phyloP scores from a whole-genome alignment of 64 coral and sea anemone genomes.

The Montipora sp. region DNA sequence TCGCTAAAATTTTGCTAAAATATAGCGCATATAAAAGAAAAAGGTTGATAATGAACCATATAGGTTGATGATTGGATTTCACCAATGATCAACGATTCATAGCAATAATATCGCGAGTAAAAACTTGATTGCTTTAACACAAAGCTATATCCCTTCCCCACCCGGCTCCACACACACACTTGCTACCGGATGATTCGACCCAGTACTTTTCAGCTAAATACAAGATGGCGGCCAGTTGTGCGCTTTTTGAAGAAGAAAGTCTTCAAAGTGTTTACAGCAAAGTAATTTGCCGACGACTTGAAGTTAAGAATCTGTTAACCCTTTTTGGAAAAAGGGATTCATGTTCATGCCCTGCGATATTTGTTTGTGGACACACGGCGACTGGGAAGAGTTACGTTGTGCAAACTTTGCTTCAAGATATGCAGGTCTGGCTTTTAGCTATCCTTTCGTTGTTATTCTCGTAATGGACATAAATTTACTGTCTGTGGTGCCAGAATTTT shows the following conservation, averaged over 20 bases:
- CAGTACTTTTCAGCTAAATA: neutral
- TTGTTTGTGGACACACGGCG: slow-evolving; percentile 85
- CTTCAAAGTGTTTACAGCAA: slow-evolving; percentile 50
- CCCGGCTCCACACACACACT: no score
- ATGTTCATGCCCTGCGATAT: slow-evolving; percentile 62
- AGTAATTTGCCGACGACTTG: slow-evolving; percentile 59
- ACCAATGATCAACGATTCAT: no score
- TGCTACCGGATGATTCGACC: neutral
- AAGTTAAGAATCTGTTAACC: slow-evolving; percentile 62
- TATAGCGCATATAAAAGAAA: neutral
- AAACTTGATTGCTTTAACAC: no score
- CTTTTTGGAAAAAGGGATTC: slow-evolving; percentile 70
- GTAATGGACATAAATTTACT: no score
- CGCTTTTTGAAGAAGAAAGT: slow-evolving; percentile 21
- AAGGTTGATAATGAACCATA: no score
- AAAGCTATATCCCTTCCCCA: no score
- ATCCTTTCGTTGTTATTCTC: neutral
- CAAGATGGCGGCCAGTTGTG: slow-evolving; percentile 38
- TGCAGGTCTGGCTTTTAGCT: slow-evolving; percentile 49
- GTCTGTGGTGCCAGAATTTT: no score
- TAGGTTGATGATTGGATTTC: no score
- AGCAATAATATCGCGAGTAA: no score
- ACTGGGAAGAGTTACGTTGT: slow-evolving; percentile 89
- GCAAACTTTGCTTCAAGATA: slow-evolving; percentile 70
- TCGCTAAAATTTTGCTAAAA: no score